Base-by-base conservation (phyloP, 2,888 invertebrate genomes). In the Philereme vetulata region DNA sequence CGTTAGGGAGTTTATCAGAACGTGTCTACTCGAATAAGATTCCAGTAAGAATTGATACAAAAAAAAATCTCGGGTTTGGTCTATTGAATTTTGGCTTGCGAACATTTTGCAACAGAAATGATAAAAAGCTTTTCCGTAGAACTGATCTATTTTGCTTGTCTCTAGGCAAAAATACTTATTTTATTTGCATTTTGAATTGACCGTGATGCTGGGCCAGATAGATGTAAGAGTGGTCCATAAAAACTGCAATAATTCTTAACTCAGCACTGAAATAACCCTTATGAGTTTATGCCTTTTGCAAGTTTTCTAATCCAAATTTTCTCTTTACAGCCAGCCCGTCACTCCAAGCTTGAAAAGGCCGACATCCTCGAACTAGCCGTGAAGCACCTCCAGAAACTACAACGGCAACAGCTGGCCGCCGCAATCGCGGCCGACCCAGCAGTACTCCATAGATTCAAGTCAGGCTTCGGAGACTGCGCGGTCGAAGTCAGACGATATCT, bases 301-400 rank as follows among this genome's bases (percentile, higher is more conserved):
- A 21, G 21, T 21, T 21, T 21, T 21, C 33, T 32, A 51, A 43
- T 10, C 53, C 47, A 65, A 47, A 72, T 46, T 49, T 93, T 43
- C 54, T 65, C 38, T 72, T 94, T 94, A 63, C 94, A 98, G 97
- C 97, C 98, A 42, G 95, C 97, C 2, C 95, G 98, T 60, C 98
- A 98, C 89, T 97, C 97, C 4, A 98, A 98, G 84, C 92, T 98
- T 76, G 98, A 98, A 86, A 98, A 98, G 82, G 98, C 98, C 0
- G 98, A 98, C 85, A 98, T 98, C 72, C 91, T 98, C 55, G 98
- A 98, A 87, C 95, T 98, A 94, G 98, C 98, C 0, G 98, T 98
- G 49, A 97, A 97, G 81, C 98, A 98, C 82, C 93, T 99, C 51
- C 97, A 98, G 82, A 96, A 96, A 64, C 91, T 98, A 10, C 98